Evolutionary conservation across 2,797 vertebrate genomes (phyloP).

Genomic region (Chaetophractus vellerosus): DNA sequence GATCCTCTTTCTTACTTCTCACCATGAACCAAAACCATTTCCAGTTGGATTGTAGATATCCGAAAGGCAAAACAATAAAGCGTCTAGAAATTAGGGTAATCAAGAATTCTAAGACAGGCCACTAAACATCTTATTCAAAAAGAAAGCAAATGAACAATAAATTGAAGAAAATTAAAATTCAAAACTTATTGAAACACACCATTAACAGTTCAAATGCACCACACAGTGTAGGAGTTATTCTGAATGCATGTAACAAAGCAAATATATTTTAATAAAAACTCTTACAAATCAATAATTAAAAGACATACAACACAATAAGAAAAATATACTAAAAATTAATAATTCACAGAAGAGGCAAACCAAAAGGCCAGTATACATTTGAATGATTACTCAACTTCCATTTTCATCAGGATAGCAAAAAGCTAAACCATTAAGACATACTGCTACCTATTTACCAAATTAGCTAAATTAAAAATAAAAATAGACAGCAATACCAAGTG

Average conservation of each 20-base stretch:
- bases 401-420: neutral
- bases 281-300: neutral
- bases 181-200: neutral
- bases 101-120: neutral
- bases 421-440: neutral
- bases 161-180: neutral
- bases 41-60: neutral
- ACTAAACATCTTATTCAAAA: neutral
- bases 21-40: neutral
- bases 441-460: neutral
- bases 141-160: neutral
- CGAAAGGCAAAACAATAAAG: neutral
- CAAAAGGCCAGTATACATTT: neutral
- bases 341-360: neutral
- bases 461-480: neutral
- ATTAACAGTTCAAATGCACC: neutral
- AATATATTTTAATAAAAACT: neutral
- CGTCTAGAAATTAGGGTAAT: neutral
- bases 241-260: neutral
- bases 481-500: neutral
- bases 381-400: neutral
- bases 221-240: neutral
- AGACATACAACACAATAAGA: neutral
- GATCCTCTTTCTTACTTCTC: neutral
- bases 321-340: neutral